Evolutionary conservation across 2,113 vertebrate species (phyloP), one percentile per base, ranked within the genome.

Genomic region (Macrotus californicus): DNA sequence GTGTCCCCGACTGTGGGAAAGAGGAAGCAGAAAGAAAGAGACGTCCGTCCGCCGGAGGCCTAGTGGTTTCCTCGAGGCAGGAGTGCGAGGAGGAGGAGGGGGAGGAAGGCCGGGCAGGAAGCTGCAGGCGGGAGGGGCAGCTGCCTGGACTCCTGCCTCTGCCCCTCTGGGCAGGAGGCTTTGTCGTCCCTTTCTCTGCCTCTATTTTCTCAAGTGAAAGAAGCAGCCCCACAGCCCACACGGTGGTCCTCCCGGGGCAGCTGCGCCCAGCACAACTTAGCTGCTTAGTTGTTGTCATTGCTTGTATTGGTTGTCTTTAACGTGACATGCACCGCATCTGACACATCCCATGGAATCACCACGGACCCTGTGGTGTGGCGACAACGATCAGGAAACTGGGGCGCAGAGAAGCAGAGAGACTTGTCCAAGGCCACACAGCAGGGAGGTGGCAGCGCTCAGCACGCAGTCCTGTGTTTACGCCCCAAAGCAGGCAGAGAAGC

Each of bases 11-110:
- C 81, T 97, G 97, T 97, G 97, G 97, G 97, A 97, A 97, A 96
- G 97, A 96, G 97, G 97, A 97, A 97, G 96, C 92, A 83, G 89
- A 94, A 41, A 89, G 96, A 90, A 84, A 96, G 97, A 96, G 93
- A 73, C 46, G 69, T 94, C 95, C 46, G 61, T 93, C 94, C 91
- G 72, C 84, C 64, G 73, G 94, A 19, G 93, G 95, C 95, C 95
- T 77, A 75, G 94, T 7, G 70, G 92, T 95, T 96, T 97, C 97
- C 97, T 95, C 94, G 91, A 70, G 96, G 85, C 86, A 39, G 91
- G 96, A 87, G 87, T 21, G 19, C 2, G 48, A 56, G 73, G 87
- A 87, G 93, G 93, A 80, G 6, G 75, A n/a, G 75, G 85, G 26
- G 77, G 50, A 41, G 84, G 56, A 59, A 24, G 73, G 85, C 52